Evolutionary conservation across 2,113 vertebrate species (phyloP).

Genomic region (Struthio camelus): DNA sequence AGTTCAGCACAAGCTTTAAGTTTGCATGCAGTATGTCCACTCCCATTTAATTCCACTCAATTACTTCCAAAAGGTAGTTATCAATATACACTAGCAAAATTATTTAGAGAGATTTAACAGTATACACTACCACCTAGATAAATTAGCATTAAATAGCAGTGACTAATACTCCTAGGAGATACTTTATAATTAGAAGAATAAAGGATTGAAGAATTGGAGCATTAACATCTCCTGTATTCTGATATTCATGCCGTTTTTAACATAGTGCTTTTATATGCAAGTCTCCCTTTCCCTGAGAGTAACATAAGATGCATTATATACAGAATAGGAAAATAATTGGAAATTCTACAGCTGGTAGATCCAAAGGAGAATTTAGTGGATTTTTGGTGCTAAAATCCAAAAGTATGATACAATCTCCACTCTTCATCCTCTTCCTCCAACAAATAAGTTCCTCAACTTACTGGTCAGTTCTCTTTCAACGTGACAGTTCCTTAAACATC

Average conservation of each 20-base stretch:
- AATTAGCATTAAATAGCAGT: background rate
- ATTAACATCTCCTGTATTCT: background rate
- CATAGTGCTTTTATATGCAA: background rate
- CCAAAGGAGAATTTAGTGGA: background rate
- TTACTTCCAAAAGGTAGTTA: background rate
- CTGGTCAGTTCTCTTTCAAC: background rate
- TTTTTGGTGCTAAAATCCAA: background rate
- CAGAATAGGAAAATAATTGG: background rate
- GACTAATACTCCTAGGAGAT: background rate
- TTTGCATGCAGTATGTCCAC: background rate
- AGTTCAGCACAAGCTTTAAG: background rate
- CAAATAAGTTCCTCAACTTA: background rate
- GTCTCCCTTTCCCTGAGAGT: background rate
- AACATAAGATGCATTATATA: background rate
- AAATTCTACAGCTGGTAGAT: background rate
- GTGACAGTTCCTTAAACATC: background rate
- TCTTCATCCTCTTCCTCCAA: background rate
- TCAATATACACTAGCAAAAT: background rate
- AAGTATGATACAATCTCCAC: background rate
- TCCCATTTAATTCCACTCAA: background rate
- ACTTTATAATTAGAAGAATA: background rate
- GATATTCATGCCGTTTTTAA: background rate
- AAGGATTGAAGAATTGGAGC: background rate
- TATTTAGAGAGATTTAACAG: background rate
- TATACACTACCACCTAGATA: background rate